phyloP scores from a whole-genome alignment of 2,888 invertebrate genomes.

The Frankliniella intonsa region DNA sequence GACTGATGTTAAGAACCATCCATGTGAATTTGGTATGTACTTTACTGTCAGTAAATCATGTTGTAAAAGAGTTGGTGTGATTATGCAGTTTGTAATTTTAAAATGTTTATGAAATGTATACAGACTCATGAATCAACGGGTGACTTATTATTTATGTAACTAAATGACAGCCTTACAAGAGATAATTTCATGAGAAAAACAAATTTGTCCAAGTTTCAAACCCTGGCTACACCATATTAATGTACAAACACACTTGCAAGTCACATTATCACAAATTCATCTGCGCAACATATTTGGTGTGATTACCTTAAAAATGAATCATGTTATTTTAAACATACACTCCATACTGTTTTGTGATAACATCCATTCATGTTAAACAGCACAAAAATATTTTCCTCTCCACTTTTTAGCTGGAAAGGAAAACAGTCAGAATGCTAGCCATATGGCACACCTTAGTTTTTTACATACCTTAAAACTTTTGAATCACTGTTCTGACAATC shows the following conservation, averaged over 20 bases:
- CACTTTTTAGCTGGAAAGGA: background rate
- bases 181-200: conserved; percentile 23
- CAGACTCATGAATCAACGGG: background rate
- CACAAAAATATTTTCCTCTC: conserved; percentile 2
- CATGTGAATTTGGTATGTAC: too few species aligned
- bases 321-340: background rate
- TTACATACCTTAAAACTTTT: background rate
- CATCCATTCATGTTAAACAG: conserved; percentile 5
- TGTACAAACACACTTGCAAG: conserved; percentile 17
- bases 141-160: conserved; percentile 21
- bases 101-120: too few species aligned
- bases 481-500: background rate
- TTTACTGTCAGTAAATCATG: too few species aligned
- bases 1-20: too few species aligned
- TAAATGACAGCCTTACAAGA: conserved; percentile 23
- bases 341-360: background rate
- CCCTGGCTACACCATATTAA: conserved; percentile 24
- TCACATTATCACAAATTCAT: conserved; percentile 27
- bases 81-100: too few species aligned
- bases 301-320: background rate
- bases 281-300: conserved; percentile 17
- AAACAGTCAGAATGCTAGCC: conserved; percentile 16
- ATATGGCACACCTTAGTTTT: conserved; percentile 19
- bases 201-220: conserved; percentile 21
- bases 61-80: too few species aligned